Base-by-base conservation (phyloP, 2,888 invertebrate genomes). In the Ennomos fuscantarius region DNA sequence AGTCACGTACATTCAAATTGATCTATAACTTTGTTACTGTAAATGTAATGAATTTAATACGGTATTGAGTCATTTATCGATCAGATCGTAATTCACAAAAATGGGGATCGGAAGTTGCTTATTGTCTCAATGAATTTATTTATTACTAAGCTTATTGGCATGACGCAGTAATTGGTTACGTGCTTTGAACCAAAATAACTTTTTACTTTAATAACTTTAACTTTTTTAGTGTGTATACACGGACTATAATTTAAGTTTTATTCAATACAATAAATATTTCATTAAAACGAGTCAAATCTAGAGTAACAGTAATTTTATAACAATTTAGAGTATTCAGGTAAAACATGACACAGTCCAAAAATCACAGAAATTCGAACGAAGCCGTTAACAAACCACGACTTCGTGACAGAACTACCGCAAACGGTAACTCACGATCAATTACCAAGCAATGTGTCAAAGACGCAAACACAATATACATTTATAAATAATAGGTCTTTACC, bases 1-100 rank as follows among this genome's bases (percentile, higher is more conserved):
- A 67, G 70, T 77, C 70, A 75, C 69, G 68, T 67, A 63, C 59
- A 59, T 62, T 61, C 56, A 73, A 72, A 73, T 72, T 69, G 67
- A 70, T 76, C 70, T 63, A 69, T 63, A 67, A 69, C 66, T 63
- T 65, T 63, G 63, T 68, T 65, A 63, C 68, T 65, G 68, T 68
- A 65, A 63, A 68, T 60, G 61, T 69, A 68, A 70, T 69, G 63
- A 65, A 63, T 55, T 63, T 62, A 57, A 44, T 62, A 55, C 63
- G 63, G 65, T 55, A 60, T 60, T 55, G 46, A 55, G 60, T 55
- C 51, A 60, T 55, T 43, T 43, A 36, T 24, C 32, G 45, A 35
- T 42, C 13, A 36, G 35, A 8, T 51, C 49, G 48, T 43, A 50
- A 55, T 42, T 52, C 48, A 51, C 48, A 15, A 48, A 35, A 51